Evolutionary conservation across 2,797 vertebrate species (phyloP), one percentile per base, ranked within the genome.

Genomic region (Lepilemur septentrionalis): DNA sequence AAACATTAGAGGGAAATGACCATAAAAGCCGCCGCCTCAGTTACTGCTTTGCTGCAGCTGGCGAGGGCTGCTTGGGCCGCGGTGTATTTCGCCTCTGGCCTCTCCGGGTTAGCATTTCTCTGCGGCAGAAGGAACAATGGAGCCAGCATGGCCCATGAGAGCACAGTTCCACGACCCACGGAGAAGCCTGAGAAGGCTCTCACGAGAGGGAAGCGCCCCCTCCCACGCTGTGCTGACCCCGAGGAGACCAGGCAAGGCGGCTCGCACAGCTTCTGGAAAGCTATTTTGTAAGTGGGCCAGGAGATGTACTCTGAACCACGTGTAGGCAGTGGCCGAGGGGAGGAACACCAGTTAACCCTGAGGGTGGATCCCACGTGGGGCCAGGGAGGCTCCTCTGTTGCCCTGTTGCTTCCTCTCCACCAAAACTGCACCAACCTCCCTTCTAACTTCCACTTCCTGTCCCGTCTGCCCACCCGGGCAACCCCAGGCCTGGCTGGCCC

Each of bases 301-400:
- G 25, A 38, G n/a, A 22, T 23, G 18, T 3, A 22, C 14, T 25
- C 73, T 7, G 43, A 10, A 55, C 46, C 10, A 30, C 55, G 15
- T 0, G 13, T 0, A 2, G 41, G 12, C 8, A 11, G 46, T 5
- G 6, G 52, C 5, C 0, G 25, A 11, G 8, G 13, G 14, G 38
- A 63, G 18, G 38, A n/a, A 6, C 30, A 4, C 20, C 9, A 10
- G 43, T 2, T 14, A 10, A 0, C 2, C 1, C 14, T 0, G 35
- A 25, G 23, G 25, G 6, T 18, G 67, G 35, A 7, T 35, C 59
- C 17, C 46, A 50, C 1, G 9, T 10, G 35, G 15, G 4, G 7
- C 3, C 38, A 4, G 2, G 10, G 8, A 25, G 8, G 43, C 1
- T 20, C 8, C 20, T 1, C 55, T 28, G 73, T 6, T 38, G n/a